Base-by-base conservation (phyloP, 2,888 invertebrate genomes). In the Sialis lutaria region DNA sequence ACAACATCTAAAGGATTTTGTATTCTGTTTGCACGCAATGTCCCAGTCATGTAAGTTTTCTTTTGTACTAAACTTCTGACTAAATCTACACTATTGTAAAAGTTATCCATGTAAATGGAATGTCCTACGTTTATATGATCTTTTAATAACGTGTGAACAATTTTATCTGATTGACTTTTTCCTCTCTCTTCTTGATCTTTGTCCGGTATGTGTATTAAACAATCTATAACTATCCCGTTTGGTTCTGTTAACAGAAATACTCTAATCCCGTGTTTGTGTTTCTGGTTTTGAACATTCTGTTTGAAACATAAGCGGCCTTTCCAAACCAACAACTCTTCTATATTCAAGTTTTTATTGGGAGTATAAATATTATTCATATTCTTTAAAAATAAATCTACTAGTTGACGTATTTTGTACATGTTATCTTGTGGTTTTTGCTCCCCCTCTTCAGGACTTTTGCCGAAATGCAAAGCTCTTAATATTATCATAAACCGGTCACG, bases 251-350 rank as follows among this genome's bases (percentile, higher is more conserved):
- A 13, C 45, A 49, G 46, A 30, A 42, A 48, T 12, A 54, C 10
- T 46, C 52, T 53, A 13, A 53, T 47, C 6, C 55, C 58, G 55
- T 57, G 58, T 44, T 53, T 55, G 42, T 55, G 53, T 10, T 50
- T 47, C 51, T 53, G 52, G n/a, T 50, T 50, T 9, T 47, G 33
- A 12, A 53, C 51, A 42, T 42, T 51, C 40, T 54, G 53, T 33
- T 35, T 50, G 47, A 58, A 57, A 6, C 37, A 8, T 1, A 58
- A 48, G 34, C 56, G 40, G 8, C 57, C 56, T 39, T 52, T 50
- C 54, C 58, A 58, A 46, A 54, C 49, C 46, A 52, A 49, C n/a
- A 52, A 54, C 46, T 54, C 55, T 44, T 54, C 58, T 30, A 57
- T 56, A 51, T 51, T 55, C 42, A 56, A 42, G 39, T 48, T 46